Percentiles rank a stretch among this genome's conserved stretches.
Conservation (phyloP, 2,113 vertebrate species). For the Arothron firmamentum region DNA sequence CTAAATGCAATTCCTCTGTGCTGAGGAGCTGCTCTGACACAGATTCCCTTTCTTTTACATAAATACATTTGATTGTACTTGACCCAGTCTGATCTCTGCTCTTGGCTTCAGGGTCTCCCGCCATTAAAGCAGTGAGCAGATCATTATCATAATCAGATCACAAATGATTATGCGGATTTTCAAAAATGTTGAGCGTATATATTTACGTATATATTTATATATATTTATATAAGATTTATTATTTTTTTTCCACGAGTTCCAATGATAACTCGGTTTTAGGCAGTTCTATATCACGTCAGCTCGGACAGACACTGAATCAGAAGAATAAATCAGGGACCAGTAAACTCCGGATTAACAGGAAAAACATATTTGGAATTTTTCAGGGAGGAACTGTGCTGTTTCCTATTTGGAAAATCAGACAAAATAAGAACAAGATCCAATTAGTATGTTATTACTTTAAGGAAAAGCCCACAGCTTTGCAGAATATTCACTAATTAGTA, state of each 20-base stretch:
- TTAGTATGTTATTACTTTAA: constrained; percentile 1
- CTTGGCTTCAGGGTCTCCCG: not conserved
- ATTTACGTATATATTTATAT: no score
- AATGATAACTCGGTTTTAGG: not conserved
- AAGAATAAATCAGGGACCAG: no score
- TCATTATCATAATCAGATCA: constrained; percentile 9
- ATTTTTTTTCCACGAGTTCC: not conserved
- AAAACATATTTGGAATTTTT: not conserved
- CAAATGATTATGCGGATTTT: constrained; percentile 1
- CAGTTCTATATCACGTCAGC: no score
- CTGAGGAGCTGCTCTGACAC: no score
- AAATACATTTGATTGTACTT: not conserved
- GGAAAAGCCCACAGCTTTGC: constrained; percentile 7
- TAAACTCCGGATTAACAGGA: not conserved
- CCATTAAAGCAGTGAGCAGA: not conserved
- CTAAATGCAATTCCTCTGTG: no score
- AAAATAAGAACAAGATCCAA: constrained; percentile 3
- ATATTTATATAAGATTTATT: no score
- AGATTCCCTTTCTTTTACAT: no score
- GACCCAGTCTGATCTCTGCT: constrained; percentile 4
- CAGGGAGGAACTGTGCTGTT: not conserved
- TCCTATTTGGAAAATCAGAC: constrained; percentile 7
- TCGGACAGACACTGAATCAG: no score
- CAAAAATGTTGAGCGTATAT: constrained; percentile 9
- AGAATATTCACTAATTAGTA: constrained; percentile 34